Conservation (phyloP, 2,888 invertebrate genomes). For the Caenorhabditis zanzibari region DNA sequence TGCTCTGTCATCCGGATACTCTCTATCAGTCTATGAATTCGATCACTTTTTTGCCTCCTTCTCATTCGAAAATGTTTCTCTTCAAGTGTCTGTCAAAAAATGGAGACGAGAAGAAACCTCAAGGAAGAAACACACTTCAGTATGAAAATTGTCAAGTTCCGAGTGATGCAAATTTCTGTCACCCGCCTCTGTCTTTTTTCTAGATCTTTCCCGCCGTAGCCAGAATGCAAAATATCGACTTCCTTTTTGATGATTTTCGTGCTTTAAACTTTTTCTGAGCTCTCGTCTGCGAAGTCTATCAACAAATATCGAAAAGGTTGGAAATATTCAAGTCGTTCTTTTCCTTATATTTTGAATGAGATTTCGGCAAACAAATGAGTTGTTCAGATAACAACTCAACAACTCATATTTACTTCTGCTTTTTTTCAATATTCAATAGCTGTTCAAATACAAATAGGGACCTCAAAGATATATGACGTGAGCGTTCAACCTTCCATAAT, state of each 20-base stretch:
- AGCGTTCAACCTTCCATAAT: conserved; percentile 52
- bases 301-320: too few relatives aligned
- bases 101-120: conserved; percentile 9
- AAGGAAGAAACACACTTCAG: conserved; percentile 35
- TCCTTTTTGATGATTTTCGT: conserved; percentile 31
- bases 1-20: conserved; percentile 35
- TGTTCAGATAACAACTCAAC: neutral
- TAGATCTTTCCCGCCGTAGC: neutral
- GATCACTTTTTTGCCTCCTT: neutral
- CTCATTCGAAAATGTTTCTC: conserved; percentile 17
- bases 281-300: neutral
- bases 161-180: conserved; percentile 56
- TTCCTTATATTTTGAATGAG: too few relatives aligned
- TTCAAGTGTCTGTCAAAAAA: conserved; percentile 23
- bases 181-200: neutral
- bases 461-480: conserved; percentile 21
- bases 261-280: conserved; percentile 7
- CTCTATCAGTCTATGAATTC: conserved; percentile 29
- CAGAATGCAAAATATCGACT: conserved; percentile 24
- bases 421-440: neutral
- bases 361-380: too few relatives aligned
- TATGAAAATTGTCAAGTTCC: conserved; percentile 59
- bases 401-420: neutral
- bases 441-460: conserved; percentile 6
- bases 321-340: too few relatives aligned